Evolutionary conservation across 2,113 vertebrate species (phyloP), one percentile per base, ranked within the genome.

Genomic region (Ia io): DNA sequence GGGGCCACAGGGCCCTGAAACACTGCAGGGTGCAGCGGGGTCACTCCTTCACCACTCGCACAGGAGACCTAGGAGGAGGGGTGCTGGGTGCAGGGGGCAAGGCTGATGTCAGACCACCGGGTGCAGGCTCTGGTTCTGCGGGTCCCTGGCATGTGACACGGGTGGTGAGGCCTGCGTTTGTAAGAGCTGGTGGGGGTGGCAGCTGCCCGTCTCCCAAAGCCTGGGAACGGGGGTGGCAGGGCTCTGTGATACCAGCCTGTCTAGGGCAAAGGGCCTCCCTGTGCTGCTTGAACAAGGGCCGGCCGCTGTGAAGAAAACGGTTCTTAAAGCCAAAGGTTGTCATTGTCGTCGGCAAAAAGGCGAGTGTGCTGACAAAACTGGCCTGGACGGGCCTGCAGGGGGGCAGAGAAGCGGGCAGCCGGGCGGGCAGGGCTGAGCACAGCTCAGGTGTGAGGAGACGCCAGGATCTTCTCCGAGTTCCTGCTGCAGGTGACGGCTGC

Each of bases 51-150:
- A 91, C 69, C 30, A 61, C 47, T 16, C 1, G 6, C 30, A 73
- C 49, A 12, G 51, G 40, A 59, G 5, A 13, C 76, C 9, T 4
- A 10, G 23, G 42, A 63, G 42, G 5, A 25, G 13, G 49, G 56
- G n/a, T 0, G 0, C 20, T 10, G 30, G 2, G 6, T 18, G 8
- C 53, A 2, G 6, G n/a, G 53, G 17, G 14, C 23, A 12, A 8
- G 32, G 44, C 30, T 16, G 5, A 13, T 17, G 73, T 61, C 32
- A 32, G 32, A 25, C 40, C 5, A 3, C 40, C 11, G 9, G 51
- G 5, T 25, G 6, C 32, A 53, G n/a, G 32, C 3, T 61, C 16
- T 53, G 28, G 4, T 12, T 9, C 35, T 61, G 28, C 35, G 9
- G 1, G 17, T 5, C 14, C 3, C 20, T 1, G 40, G 6, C 35